These are phyloP conservation scores for Bradypodion pumilum DNA, from an alignment of 2,797 vertebrate genomes.

Conservation along the genomic window DNA sequence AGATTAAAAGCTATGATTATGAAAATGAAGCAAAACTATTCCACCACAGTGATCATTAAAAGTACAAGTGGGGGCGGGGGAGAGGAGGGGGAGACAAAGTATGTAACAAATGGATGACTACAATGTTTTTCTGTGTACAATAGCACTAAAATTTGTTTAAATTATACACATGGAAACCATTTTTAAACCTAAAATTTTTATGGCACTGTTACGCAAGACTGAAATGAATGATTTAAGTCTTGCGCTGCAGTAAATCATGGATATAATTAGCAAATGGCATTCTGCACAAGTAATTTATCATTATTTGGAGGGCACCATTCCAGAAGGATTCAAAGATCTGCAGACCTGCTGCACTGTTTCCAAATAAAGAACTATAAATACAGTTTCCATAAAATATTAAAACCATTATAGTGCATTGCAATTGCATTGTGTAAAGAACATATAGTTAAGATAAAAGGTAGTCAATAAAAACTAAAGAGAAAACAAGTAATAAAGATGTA, in stretches of 20 bases:
- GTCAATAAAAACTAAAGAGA: conserved; percentile 78
- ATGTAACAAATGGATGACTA: conserved; percentile 81
- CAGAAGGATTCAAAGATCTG: conserved; percentile 98
- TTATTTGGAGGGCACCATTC: conserved; percentile 99
- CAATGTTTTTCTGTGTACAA: conserved; percentile 82
- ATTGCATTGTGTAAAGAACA: conserved; percentile 72
- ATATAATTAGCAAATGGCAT: conserved; percentile 99
- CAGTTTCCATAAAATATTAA: conserved; percentile 96
- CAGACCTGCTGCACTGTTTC: conserved; percentile 98
- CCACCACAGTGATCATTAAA: conserved; percentile 79
- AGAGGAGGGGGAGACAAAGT: conserved; percentile 57
- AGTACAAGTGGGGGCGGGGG: conserved; percentile 72
- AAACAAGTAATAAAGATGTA: conserved; percentile 75
- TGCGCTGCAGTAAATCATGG: conserved; percentile 99
- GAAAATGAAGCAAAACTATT: conserved; percentile 83
- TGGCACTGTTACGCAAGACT: conserved; percentile 99
- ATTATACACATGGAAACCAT: conserved; percentile 99
- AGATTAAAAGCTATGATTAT: conserved; percentile 83
- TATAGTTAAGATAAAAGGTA: conserved; percentile 79
- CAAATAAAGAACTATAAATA: conserved; percentile 98
- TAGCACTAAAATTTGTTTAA: conserved; percentile 94
- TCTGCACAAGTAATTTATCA: conserved; percentile 99
- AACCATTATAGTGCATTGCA: conserved; percentile 75
- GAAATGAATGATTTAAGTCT: conserved; percentile 99
- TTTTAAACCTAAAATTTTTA: conserved; percentile 95